phyloP scores from a whole-genome alignment of 2,113 vertebrate genomes.

The Delphinus delphis region DNA sequence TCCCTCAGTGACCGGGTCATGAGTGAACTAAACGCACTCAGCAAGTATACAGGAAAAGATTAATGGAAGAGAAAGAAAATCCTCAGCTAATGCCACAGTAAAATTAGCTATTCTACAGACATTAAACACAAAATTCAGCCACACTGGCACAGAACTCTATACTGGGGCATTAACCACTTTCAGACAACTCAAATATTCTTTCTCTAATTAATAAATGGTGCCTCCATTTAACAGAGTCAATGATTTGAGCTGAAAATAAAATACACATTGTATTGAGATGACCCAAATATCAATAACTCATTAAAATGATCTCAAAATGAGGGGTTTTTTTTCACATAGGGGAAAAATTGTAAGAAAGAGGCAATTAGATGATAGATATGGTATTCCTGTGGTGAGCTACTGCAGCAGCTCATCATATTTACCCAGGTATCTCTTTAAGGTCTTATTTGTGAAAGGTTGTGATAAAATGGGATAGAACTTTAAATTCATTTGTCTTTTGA shows the following conservation, averaged over 20 bases:
- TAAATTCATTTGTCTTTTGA: conserved; percentile 74
- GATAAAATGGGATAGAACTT: conserved; percentile 61
- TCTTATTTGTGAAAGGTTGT: conserved; percentile 44
- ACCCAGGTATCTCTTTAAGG: conserved; percentile 18
- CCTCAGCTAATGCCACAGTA: neutral
- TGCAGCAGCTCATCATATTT: neutral
- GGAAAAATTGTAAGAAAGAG: neutral
- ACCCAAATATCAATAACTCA: conserved; percentile 4
- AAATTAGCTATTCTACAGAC: neutral
- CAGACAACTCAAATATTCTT: neutral
- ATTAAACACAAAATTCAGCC: neutral
- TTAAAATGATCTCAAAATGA: neutral
- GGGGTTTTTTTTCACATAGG: neutral
- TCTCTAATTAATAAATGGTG: neutral
- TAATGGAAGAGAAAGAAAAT: conserved; percentile 14
- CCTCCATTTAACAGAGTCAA: neutral
- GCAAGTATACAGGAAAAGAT: neutral
- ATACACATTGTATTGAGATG: neutral
- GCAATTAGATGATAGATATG: neutral
- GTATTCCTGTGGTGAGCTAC: neutral
- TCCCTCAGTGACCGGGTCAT: neutral
- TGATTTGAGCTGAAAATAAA: conserved; percentile 10
- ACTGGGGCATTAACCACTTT: neutral
- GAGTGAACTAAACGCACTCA: neutral
- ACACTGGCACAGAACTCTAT: neutral